phyloP scores from a whole-genome alignment of 2,113 vertebrate species.

The Pelobates fuscus region DNA sequence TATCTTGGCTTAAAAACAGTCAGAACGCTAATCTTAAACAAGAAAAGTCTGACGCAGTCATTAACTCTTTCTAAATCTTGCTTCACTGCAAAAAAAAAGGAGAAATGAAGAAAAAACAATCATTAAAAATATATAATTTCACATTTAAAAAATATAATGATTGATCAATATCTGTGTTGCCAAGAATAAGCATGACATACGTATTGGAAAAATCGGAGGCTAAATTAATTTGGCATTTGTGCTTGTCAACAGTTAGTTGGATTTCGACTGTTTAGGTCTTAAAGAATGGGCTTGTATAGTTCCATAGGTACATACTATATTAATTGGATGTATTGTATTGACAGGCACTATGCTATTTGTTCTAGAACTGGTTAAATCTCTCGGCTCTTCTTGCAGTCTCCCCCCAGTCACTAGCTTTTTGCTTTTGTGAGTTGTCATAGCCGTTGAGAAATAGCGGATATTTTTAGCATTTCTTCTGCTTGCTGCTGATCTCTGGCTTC shows the following conservation, averaged over 20 bases:
- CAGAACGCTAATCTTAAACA: neutral
- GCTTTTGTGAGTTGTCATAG: conserved; percentile 49
- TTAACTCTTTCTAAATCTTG: neutral
- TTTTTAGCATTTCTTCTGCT: conserved; percentile 43
- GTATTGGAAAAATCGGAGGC: neutral
- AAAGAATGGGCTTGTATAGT: neutral
- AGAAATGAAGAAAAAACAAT: too few relatives aligned
- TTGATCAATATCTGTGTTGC: neutral
- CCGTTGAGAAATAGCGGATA: conserved; percentile 37
- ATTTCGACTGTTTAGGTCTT: too few relatives aligned
- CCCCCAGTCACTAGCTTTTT: conserved; percentile 31
- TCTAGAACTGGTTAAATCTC: conserved; percentile 25
- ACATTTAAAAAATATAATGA: neutral
- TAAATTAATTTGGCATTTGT: neutral
- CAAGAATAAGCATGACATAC: too few relatives aligned
- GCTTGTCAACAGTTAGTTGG: too few relatives aligned
- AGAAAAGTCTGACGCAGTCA: neutral
- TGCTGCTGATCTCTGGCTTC: conserved; percentile 30
- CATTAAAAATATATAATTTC: neutral
- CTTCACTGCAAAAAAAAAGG: neutral
- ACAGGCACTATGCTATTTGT: neutral
- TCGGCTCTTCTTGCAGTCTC: conserved; percentile 1
- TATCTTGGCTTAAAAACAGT: too few relatives aligned
- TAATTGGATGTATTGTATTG: conserved; percentile 10
- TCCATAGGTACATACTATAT: neutral